Conservation (phyloP, 2,113 vertebrate species). For the Butorides virescens region DNA sequence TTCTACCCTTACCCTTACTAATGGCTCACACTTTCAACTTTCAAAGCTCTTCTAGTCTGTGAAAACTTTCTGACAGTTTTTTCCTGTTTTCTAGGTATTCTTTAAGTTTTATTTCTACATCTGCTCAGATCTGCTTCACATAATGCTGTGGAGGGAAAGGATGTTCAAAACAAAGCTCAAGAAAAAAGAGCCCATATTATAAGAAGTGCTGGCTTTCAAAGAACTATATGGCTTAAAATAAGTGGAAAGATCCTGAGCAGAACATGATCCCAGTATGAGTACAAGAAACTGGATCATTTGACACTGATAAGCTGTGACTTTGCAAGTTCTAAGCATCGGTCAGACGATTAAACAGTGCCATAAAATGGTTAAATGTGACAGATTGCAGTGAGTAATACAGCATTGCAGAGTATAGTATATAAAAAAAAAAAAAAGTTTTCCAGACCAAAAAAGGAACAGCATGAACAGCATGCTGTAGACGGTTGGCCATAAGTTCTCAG, state of each 20-base stretch:
- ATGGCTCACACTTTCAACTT: neutral
- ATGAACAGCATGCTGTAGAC: neutral
- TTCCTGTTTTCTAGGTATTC: neutral
- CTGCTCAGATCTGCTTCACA: neutral
- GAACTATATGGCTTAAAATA: neutral
- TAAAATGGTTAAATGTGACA: neutral
- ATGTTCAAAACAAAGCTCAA: neutral
- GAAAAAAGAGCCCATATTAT: neutral
- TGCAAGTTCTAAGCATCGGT: neutral
- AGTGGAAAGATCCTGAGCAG: neutral
- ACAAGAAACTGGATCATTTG: neutral
- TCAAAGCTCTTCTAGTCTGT: neutral
- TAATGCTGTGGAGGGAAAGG: fast-evolving
- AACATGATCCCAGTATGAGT: fast-evolving
- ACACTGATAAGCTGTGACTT: neutral
- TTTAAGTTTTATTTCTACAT: neutral
- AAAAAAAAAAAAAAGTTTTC: neutral
- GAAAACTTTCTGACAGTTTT: neutral
- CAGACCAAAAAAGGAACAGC: slow-evolving; percentile 7
- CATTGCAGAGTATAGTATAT: neutral
- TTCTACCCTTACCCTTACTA: neutral
- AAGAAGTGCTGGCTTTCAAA: neutral
- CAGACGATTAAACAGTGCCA: neutral
- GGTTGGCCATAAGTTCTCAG: neutral
- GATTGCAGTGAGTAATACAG: neutral